These are phyloP conservation scores for Adelphocoris suturalis DNA, from an alignment of 2,888 invertebrate genomes.

Conservation along the genomic window DNA sequence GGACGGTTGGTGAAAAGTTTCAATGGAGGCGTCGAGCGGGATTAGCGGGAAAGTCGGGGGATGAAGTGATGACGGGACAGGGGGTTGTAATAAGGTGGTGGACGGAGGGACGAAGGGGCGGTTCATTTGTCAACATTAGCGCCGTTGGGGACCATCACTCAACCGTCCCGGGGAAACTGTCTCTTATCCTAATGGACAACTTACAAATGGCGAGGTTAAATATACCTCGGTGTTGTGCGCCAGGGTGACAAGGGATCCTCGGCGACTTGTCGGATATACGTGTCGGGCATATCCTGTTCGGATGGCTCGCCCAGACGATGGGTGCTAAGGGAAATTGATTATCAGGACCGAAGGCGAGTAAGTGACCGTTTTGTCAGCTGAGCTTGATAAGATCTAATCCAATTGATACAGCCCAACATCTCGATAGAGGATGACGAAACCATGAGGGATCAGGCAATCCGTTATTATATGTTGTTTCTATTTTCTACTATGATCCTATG, in stretches of 20 bases:
- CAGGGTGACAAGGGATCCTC: conserved; percentile 19
- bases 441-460: too few relatives aligned
- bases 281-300: background rate
- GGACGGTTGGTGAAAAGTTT: conserved; percentile 46
- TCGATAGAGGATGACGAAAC: too few relatives aligned
- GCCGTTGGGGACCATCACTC: conserved; percentile 63
- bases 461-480: too few relatives aligned
- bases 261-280: background rate
- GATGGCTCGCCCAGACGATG: background rate
- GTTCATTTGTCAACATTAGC: conserved; percentile 72
- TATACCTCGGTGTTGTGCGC: conserved; percentile 59
- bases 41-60: conserved; percentile 53
- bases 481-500: too few relatives aligned
- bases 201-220: conserved; percentile 73
- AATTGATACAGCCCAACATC: too few relatives aligned
- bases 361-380: background rate
- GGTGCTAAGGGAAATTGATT: conserved; percentile 21
- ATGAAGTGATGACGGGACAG: conserved; percentile 53
- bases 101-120: background rate
- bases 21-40: conserved; percentile 28
- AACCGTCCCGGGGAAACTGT: conserved; percentile 53
- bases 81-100: conserved; percentile 37
- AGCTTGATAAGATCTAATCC: background rate
- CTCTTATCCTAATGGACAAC: conserved; percentile 72
- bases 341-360: background rate